A percentile compares a stretch with the other conserved stretches of the same genome.
Evolutionary conservation across 2,113 vertebrate species (phyloP).

Genomic region (Podocnemis expansa): DNA sequence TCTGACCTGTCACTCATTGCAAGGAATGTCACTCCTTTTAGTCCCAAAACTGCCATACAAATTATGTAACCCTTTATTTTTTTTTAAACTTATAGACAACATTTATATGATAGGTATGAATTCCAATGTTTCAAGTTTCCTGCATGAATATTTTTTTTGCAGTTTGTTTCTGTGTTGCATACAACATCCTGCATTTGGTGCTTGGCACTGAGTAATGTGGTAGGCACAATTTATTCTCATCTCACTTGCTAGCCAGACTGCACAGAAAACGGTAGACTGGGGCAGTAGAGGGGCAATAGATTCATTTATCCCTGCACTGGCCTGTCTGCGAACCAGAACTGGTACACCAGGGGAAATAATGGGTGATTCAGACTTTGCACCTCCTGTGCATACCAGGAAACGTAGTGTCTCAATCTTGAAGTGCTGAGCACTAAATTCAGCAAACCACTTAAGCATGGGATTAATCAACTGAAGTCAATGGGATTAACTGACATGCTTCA

Average conservation of each 20-base stretch:
- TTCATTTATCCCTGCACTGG: neutral
- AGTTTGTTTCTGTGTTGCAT: neutral
- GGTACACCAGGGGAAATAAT: neutral
- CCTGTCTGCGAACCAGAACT: neutral
- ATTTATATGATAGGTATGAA: neutral
- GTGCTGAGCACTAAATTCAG: neutral
- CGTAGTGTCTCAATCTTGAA: neutral
- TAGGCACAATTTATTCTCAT: neutral
- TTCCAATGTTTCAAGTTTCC: neutral
- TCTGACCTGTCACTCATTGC: neutral
- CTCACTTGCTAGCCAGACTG: neutral
- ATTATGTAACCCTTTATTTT: neutral
- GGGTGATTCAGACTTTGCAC: fast-evolving
- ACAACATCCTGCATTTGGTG: neutral
- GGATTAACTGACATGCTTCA: neutral
- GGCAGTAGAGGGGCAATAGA: neutral
- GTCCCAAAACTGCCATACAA: neutral
- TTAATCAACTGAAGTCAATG: neutral
- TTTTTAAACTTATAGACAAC: neutral
- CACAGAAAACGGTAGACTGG: neutral
- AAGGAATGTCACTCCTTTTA: neutral
- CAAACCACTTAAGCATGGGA: neutral
- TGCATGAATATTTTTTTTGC: neutral
- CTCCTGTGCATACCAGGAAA: neutral
- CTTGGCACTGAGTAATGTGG: neutral